Conservation (phyloP, 2,113 vertebrate species). For the Nycticryphes semicollaris region DNA sequence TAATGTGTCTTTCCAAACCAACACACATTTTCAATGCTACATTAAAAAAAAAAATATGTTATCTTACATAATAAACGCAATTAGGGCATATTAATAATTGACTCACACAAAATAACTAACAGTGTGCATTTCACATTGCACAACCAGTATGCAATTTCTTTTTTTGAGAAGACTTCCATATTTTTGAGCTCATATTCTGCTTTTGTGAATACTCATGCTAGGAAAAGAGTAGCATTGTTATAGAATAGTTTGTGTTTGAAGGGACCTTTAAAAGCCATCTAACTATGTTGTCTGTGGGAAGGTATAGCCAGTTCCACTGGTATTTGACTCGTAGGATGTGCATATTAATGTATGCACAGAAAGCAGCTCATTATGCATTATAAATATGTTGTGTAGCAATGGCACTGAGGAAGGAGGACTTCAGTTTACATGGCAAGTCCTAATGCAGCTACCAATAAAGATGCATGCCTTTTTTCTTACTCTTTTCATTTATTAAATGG, state of each 20-base stretch:
- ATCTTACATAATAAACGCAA: not conserved
- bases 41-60: not conserved
- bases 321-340: not conserved
- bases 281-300: not conserved
- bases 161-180: not conserved
- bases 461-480: not conserved
- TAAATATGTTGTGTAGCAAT: not conserved
- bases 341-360: not conserved
- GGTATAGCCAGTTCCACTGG: not conserved
- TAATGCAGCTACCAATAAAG: not conserved
- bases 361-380: not conserved
- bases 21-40: not conserved
- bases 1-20: constrained; percentile 45
- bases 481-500: not conserved
- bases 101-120: not conserved
- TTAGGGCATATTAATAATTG: not conserved
- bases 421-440: not conserved
- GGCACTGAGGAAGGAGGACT: not conserved
- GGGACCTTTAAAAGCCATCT: not conserved
- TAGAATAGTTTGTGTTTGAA: not conserved
- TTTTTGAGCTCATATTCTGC: not conserved
- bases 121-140: not conserved
- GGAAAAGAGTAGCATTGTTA: not conserved
- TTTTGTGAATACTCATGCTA: not conserved
- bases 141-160: not conserved